Conservation (phyloP, 2,888 invertebrate species). For the Arctia plantaginis region DNA sequence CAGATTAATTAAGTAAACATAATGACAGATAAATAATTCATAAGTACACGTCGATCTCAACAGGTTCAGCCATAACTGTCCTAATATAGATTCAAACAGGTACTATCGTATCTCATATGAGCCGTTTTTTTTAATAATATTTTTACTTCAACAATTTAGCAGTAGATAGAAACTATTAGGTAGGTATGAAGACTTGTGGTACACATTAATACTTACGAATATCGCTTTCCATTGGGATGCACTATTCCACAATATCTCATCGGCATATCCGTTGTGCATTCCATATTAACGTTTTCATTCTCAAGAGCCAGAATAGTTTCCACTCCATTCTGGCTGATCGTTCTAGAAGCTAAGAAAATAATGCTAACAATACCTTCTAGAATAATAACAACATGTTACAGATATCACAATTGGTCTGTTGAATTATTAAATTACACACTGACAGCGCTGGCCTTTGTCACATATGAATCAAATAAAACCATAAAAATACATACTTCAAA, state of each 20-base stretch:
- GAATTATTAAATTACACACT: background rate
- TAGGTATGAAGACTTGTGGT: background rate
- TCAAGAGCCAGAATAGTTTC: slow-evolving; percentile 74
- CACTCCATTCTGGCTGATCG: slow-evolving; percentile 65
- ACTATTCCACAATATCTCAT: slow-evolving; percentile 80
- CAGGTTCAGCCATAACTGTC: no score
- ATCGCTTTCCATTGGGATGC: slow-evolving; percentile 77
- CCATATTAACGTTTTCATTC: slow-evolving; percentile 70
- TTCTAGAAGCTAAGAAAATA: slow-evolving; percentile 67
- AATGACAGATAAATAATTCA: no score
- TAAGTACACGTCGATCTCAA: no score
- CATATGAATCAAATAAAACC: background rate
- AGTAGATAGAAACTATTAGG: no score
- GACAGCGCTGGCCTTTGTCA: background rate
- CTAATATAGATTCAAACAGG: no score
- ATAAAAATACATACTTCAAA: background rate
- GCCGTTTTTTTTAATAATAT: no score
- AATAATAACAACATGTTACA: background rate
- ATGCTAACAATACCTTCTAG: background rate
- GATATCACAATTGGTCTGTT: background rate
- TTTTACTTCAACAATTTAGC: no score
- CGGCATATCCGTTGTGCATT: slow-evolving; percentile 71
- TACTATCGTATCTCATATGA: no score
- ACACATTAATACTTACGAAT: slow-evolving; percentile 69
- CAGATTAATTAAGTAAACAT: no score